Conservation (phyloP, 2,797 vertebrate genomes). For the Nasua narica region DNA sequence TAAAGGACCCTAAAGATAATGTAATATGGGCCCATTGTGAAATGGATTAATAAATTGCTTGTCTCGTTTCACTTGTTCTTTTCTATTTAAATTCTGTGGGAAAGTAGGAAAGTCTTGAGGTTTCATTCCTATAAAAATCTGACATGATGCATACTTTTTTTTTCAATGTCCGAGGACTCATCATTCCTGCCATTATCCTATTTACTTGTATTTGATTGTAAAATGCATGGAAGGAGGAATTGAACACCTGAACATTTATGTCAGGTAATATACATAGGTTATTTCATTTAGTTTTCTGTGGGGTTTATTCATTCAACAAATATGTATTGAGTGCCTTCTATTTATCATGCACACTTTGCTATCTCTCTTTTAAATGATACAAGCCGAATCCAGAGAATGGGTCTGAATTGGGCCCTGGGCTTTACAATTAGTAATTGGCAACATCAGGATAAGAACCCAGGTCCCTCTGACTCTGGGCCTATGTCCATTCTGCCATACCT, state of each 20-base stretch:
- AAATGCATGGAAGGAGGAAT: not conserved
- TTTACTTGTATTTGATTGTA: not conserved
- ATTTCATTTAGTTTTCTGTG: not conserved
- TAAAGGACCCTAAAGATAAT: constrained; percentile 67
- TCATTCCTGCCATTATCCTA: not conserved
- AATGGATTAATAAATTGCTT: constrained; percentile 54
- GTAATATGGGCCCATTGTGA: constrained; percentile 45
- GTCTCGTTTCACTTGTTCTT: constrained; percentile 41
- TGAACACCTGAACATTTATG: not conserved
- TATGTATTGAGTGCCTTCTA: not conserved
- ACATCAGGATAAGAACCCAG: not conserved
- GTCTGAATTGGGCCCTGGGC: not conserved
- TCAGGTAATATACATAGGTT: not conserved
- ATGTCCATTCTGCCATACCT: not conserved
- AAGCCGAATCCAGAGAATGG: not conserved
- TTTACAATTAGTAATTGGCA: not conserved
- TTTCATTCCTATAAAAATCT: not conserved
- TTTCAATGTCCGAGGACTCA: not conserved
- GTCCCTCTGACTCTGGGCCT: not conserved
- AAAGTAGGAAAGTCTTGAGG: not conserved
- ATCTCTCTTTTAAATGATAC: not conserved
- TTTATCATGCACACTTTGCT: not conserved
- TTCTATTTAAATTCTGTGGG: constrained; percentile 42
- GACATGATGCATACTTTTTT: not conserved
- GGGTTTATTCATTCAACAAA: not conserved